Evolutionary conservation across 2,888 invertebrate species (phyloP), one percentile per base, ranked within the genome.

Genomic region (Dorcus hopei): DNA sequence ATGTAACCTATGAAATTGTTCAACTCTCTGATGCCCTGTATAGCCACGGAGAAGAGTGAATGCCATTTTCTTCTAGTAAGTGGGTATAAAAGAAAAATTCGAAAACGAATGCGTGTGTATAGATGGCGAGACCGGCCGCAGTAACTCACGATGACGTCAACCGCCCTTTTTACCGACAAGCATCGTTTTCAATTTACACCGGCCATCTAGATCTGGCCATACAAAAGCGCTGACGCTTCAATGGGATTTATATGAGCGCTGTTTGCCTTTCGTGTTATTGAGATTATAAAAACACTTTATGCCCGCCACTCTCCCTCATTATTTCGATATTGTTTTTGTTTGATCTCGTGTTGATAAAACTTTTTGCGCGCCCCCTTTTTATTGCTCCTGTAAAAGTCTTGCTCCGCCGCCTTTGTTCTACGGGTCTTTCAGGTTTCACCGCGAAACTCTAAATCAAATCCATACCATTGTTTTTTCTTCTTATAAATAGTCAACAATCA

Each of bases 171-270:
- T 65, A 66, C 67, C 62, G 66, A 68, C 67, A 66, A 69, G 64
- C 68, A 66, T 70, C 71, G 67, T 68, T 71, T 71, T 70, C 69
- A 70, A 69, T 70, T 63, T 61, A 67, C 65, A 66, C 64, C 65
- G 66, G 56, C 64, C 67, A 65, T 67, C 65, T 60, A 68, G 63
- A 59, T 61, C 61, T 59, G 61, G 56, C 61, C 62, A 59, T 61
- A 68, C 67, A 69, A 68, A 68, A 69, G 65, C 64, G 68, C 63
- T 67, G 67, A 69, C 65, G 68, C 67, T 68, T 68, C 69, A 69
- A 67, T 68, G 66, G 65, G 68, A 68, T 69, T 68, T 68, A 68
- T 68, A 64, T 59, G 52, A 60, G 57, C 65, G 52, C 52, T 65
- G 66, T 66, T 68, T 68, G 65, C 63, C 62, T 67, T 68, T 66